Base-by-base conservation (phyloP, 2,113 vertebrate species). In the Psilopsiagon aymara region DNA sequence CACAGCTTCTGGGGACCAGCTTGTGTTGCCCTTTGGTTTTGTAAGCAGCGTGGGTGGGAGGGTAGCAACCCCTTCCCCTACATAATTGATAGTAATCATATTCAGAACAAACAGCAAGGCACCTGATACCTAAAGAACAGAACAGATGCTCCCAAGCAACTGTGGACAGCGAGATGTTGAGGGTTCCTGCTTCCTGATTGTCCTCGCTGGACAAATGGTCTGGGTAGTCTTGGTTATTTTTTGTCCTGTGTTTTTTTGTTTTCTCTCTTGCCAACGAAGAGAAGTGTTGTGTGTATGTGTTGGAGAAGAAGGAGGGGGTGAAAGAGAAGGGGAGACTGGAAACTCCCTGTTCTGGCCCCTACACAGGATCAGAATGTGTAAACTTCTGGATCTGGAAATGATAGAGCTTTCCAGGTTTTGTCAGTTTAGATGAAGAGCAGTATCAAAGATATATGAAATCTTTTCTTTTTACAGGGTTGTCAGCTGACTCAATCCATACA, bases 311-410 rank as follows among this genome's bases (percentile, higher is more conserved):
- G 4, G 8, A 7, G 6, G 49, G 4, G 3, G 2, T 29, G 13
- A 82, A 43, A 63, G 18, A 84, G 23, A 8, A 78, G 23, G 2
- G 12, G 11, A 53, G 6, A 8, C 11, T 57, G 14, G 21, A 7
- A 88, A 44, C 1, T 3, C 3, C 6, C 35, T 59, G 28, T n/a
- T 69, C 18, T 2, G 5, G 10, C 13, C 31, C 21, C 18, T 0
- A 3, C 9, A 19, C 1, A 1, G 35, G 46, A 55, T 55, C 13
- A 88, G 47, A 70, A 46, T 6, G 17, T 15, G 4, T 8, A 77
- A 70, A 63, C 7, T 77, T 67, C 76, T 43, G 51, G 55, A 67
- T 75, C 23, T 86, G 60, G 83, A 94, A 94, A 70, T 63, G 33
- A 55, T 10, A 53, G 55, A 89, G 4, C 10, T 82, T 43, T 78